Evolutionary conservation across 2,797 vertebrate species (phyloP).

Genomic region (Pseudochirops corinnae): DNA sequence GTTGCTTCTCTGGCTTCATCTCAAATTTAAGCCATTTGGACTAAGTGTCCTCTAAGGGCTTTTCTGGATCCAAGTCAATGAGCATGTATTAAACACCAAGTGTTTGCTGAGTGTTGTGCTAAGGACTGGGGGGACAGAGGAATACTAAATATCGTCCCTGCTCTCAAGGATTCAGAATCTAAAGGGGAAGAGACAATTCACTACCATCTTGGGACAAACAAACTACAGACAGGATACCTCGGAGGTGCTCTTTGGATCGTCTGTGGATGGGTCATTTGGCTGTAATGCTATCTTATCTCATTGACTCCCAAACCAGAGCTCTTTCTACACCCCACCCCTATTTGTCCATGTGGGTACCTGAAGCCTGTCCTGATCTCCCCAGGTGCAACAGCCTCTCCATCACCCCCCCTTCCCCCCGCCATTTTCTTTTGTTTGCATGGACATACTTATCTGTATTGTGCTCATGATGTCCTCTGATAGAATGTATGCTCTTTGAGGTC

Average conservation of each 20-base stretch:
- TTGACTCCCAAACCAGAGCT: neutral
- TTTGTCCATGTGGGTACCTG: neutral
- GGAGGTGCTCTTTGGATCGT: neutral
- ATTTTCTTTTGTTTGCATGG: neutral
- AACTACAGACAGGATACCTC: neutral
- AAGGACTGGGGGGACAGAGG: neutral
- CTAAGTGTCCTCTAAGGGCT: neutral
- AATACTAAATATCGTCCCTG: neutral
- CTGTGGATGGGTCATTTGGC: neutral
- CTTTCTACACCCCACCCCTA: neutral
- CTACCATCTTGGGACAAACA: neutral
- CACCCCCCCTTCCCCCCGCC: no score
- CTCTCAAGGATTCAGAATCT: neutral
- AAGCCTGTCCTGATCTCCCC: neutral
- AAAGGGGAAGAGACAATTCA: neutral
- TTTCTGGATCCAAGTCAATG: neutral
- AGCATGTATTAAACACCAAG: neutral
- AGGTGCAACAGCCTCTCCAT: neutral
- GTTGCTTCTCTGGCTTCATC: neutral
- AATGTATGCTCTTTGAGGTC: neutral
- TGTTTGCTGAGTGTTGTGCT: neutral
- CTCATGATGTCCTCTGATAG: neutral
- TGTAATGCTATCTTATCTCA: neutral
- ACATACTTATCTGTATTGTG: neutral
- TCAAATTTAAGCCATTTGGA: neutral